Percentiles rank a stretch among this genome's conserved stretches.
Conservation (phyloP, 2,113 vertebrate genomes). For the Dipodomys ordii region DNA sequence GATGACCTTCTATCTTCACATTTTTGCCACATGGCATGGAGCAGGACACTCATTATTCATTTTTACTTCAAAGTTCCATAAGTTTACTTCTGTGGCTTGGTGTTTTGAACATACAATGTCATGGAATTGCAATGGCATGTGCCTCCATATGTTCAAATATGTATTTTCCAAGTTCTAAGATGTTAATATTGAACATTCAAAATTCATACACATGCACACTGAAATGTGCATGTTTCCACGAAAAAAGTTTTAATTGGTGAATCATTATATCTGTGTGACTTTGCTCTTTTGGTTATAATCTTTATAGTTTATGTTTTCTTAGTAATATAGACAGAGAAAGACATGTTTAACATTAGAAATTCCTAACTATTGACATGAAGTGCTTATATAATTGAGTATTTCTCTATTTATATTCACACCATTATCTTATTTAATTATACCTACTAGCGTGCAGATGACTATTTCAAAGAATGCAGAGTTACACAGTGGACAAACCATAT, state of each 20-base stretch:
- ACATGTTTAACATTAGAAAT: background rate
- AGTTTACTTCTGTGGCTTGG: too few species aligned
- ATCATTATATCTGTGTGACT: background rate
- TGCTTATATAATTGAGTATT: background rate
- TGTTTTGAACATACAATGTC: background rate
- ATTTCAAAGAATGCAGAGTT: background rate
- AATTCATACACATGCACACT: background rate
- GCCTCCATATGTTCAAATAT: background rate
- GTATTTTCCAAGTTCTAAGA: constrained; percentile 22
- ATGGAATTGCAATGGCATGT: background rate
- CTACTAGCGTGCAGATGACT: background rate
- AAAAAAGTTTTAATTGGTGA: background rate
- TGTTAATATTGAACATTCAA: background rate
- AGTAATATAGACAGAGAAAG: background rate
- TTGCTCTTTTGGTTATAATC: background rate
- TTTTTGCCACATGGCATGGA: background rate
- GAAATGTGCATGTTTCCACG: background rate
- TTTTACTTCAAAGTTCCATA: background rate
- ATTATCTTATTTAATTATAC: background rate
- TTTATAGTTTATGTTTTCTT: background rate
- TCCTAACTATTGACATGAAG: background rate
- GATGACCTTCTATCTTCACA: background rate
- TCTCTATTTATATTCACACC: background rate
- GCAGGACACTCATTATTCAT: background rate
- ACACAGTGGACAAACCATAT: background rate